phyloP scores from a whole-genome alignment of 2,888 invertebrate species.

The Ormyrus nitidulus region DNA sequence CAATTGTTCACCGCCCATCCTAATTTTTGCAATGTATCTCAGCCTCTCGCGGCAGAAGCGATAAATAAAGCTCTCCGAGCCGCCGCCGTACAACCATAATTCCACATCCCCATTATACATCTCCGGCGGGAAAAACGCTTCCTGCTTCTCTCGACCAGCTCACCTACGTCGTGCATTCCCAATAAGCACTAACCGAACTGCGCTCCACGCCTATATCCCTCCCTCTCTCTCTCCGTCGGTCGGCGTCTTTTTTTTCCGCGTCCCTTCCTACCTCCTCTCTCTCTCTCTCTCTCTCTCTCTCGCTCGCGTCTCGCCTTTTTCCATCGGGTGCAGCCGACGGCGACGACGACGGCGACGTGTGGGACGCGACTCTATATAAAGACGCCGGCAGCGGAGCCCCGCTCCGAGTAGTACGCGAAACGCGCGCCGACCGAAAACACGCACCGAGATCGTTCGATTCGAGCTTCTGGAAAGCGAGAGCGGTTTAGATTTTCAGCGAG shows the following conservation, averaged over 20 bases:
- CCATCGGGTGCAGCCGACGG: conserved; percentile 47
- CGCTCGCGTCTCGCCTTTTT: conserved; percentile 28
- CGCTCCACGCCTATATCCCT: conserved; percentile 41
- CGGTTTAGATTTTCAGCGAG: too few species aligned
- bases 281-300: not conserved
- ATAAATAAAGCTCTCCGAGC: too few species aligned
- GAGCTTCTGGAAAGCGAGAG: too few species aligned
- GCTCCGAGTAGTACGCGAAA: conserved; percentile 64
- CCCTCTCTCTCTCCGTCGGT: not conserved
- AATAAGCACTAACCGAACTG: conserved; percentile 15
- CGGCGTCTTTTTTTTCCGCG: conserved; percentile 13
- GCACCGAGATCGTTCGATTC: not conserved
- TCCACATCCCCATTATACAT: not conserved
- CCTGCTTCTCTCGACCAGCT: conserved; percentile 34
- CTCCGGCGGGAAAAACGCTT: not conserved
- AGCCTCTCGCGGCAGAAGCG: too few species aligned
- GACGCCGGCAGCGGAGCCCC: conserved; percentile 56
- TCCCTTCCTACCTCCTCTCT: not conserved
- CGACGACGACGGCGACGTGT: conserved; percentile 45
- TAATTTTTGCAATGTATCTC: too few species aligned
- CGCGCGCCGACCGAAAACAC: conserved; percentile 39
- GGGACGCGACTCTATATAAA: conserved; percentile 57
- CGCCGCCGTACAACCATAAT: not conserved
- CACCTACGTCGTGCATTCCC: conserved; percentile 46
- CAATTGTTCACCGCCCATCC: too few species aligned